phyloP scores from a whole-genome alignment of 2,113 vertebrate genomes.

The Hepsetus odoe region DNA sequence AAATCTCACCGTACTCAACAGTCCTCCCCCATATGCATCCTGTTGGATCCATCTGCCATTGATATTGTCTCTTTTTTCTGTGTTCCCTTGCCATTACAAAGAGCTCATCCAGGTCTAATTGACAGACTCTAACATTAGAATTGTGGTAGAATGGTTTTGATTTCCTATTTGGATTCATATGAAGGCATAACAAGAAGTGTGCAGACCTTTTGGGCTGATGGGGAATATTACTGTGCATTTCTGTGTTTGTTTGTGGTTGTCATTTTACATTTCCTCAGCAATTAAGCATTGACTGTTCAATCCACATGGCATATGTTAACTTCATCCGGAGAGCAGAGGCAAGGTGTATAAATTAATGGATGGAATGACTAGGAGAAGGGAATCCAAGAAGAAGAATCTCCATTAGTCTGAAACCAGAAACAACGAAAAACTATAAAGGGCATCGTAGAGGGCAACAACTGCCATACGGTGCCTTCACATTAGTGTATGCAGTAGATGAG shows the following conservation, averaged over 20 bases:
- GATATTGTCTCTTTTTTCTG: conserved; percentile 70
- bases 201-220: conserved; percentile 22
- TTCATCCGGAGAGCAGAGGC: background rate
- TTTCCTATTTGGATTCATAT: conserved; percentile 37
- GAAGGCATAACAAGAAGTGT: conserved; percentile 8
- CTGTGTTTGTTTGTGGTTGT: background rate
- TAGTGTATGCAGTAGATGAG: conserved; percentile 73
- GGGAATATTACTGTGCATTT: conserved; percentile 8
- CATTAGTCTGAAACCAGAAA: conserved; percentile 6
- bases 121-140: conserved; percentile 29
- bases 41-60: conserved; percentile 81
- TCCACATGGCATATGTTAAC: background rate
- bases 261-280: background rate
- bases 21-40: conserved; percentile 72
- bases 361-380: background rate
- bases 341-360: background rate
- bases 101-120: conserved; percentile 58
- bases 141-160: conserved; percentile 38
- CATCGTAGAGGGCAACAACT: conserved; percentile 58
- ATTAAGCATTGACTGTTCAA: background rate
- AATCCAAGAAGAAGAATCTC: conserved; percentile 40
- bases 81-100: conserved; percentile 69
- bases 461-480: conserved; percentile 56
- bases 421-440: conserved; percentile 39
- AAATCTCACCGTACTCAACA: conserved; percentile 68